Evolutionary conservation across 2,113 vertebrate genomes (phyloP).

Genomic region (Corythornis vintsioides): DNA sequence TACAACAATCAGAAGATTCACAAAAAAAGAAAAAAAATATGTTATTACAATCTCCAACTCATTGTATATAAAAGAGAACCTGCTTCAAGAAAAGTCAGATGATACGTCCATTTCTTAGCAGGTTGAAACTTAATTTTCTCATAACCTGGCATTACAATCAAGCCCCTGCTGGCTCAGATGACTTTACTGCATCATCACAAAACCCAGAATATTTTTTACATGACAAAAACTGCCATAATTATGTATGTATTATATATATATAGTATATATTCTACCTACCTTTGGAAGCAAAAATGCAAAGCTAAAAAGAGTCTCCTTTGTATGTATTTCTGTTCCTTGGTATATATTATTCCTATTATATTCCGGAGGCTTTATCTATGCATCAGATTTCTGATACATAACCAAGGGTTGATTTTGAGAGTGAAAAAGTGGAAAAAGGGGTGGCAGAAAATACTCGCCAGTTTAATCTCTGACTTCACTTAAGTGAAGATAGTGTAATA

Average conservation of each 20-base stretch:
- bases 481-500: not conserved
- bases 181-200: not conserved
- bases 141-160: not conserved
- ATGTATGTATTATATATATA: not conserved
- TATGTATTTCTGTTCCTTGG: not conserved
- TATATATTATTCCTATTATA: not conserved
- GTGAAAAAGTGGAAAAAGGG: not conserved
- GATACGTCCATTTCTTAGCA: not conserved
- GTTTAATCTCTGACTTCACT: not conserved
- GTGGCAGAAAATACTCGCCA: not conserved
- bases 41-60: not conserved
- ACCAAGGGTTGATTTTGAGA: not conserved
- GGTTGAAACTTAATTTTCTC: not conserved
- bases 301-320: not conserved
- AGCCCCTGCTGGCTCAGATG: not conserved
- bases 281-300: not conserved
- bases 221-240: not conserved
- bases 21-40: not conserved
- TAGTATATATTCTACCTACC: not conserved
- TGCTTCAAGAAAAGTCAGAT: not conserved
- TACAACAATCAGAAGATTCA: not conserved
- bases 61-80: not conserved
- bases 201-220: slow-evolving; percentile 1
- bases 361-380: not conserved
- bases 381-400: not conserved